These are phyloP conservation scores for Mythimna ferrago DNA, from an alignment of 2,888 invertebrate species.

Conservation along the genomic window DNA sequence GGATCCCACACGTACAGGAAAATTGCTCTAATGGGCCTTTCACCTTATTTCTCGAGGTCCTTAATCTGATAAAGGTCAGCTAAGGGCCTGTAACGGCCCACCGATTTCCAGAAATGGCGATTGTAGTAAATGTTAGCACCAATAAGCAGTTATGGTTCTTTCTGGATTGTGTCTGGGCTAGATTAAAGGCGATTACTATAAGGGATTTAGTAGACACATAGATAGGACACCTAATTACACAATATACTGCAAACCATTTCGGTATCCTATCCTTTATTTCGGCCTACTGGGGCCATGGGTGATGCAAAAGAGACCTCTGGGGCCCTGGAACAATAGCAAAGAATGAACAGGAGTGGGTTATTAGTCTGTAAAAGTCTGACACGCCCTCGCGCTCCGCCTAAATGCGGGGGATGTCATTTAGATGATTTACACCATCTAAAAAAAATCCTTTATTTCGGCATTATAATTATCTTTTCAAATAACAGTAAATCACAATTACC, in stretches of 20 bases:
- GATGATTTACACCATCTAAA: too few species aligned
- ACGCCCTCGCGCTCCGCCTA: too few species aligned
- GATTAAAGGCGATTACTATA: not conserved
- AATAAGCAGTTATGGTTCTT: constrained; percentile 35
- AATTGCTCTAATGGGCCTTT: constrained; percentile 59
- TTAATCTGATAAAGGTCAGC: constrained; percentile 60
- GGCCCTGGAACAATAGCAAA: too few species aligned
- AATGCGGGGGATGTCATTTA: too few species aligned
- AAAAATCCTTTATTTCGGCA: too few species aligned
- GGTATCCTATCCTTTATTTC: too few species aligned
- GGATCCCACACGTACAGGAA: constrained; percentile 53
- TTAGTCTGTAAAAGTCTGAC: too few species aligned
- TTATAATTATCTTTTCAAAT: constrained; percentile 36
- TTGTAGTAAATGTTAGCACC: constrained; percentile 49
- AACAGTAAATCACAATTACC: constrained; percentile 51
- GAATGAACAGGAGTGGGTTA: too few species aligned
- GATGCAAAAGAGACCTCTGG: too few species aligned
- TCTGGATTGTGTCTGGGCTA: constrained; percentile 5
- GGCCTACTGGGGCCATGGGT: too few species aligned
- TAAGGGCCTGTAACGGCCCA: constrained; percentile 47
- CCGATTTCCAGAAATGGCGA: constrained; percentile 46
- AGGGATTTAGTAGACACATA: not conserved
- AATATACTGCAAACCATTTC: too few species aligned
- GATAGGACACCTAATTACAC: too few species aligned
- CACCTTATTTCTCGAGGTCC: constrained; percentile 54